These are phyloP conservation scores for Magallana angulata DNA, from an alignment of 1,140 invertebrate genomes.

Conservation along the genomic window DNA sequence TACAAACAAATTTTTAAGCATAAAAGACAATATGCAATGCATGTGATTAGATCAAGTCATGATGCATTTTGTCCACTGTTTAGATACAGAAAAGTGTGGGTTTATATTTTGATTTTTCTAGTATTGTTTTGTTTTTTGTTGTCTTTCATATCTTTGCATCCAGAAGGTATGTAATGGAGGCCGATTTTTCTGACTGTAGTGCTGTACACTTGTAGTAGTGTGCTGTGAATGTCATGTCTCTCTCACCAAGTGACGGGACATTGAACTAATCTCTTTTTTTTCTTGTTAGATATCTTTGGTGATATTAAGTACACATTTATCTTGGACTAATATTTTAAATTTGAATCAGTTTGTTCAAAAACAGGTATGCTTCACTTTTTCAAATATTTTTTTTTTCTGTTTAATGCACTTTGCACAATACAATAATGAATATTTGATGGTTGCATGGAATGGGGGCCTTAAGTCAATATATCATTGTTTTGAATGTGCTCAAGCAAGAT, in stretches of 20 bases:
- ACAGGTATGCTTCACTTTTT: background rate
- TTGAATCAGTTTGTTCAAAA: background rate
- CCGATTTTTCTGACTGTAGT: background rate
- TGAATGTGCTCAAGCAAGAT: too few species aligned
- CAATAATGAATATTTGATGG: background rate
- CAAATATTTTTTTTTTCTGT: background rate
- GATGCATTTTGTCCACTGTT: background rate
- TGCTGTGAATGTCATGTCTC: background rate
- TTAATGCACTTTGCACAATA: background rate
- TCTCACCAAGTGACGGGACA: background rate
- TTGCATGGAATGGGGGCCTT: background rate
- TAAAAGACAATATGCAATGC: too few species aligned
- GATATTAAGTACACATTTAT: background rate
- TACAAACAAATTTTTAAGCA: too few species aligned
- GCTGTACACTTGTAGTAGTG: background rate
- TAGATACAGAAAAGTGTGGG: too few species aligned
- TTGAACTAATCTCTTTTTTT: background rate
- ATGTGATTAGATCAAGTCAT: background rate
- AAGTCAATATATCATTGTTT: too few species aligned
- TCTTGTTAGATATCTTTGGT: background rate
- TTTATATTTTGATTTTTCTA: background rate
- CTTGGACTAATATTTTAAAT: background rate
- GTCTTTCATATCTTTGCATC: conserved; percentile 27
- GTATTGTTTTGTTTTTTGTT: background rate
- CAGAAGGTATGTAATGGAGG: conserved; percentile 8